phyloP scores from a whole-genome alignment of 2,797 vertebrate genomes.

The Mus minutoides region DNA sequence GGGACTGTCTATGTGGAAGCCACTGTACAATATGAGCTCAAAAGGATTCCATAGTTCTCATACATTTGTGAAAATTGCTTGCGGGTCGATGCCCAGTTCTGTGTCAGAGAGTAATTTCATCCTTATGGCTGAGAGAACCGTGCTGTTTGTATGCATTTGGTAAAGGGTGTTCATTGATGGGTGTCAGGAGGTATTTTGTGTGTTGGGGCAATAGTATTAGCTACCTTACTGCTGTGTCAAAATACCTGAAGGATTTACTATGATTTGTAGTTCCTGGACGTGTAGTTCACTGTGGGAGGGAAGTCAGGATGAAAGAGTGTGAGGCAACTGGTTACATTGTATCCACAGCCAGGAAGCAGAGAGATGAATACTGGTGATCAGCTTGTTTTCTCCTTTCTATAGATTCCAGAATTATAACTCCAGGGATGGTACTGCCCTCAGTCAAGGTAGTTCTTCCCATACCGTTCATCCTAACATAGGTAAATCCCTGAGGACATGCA shows the following conservation, averaged over 20 bases:
- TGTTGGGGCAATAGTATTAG: background rate
- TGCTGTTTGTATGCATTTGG: background rate
- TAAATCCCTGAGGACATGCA: background rate
- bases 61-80: background rate
- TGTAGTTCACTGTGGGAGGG: fast-evolving
- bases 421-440: background rate
- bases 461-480: background rate
- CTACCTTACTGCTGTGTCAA: background rate
- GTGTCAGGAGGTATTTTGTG: background rate
- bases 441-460: background rate
- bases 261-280: background rate
- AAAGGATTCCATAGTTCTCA: background rate
- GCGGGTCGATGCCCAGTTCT: background rate
- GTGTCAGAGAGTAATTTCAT: background rate
- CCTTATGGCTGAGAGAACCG: background rate
- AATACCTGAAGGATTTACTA: background rate
- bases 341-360: background rate
- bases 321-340: background rate
- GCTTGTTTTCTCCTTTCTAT: background rate
- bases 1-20: background rate
- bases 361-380: background rate
- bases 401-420: background rate
- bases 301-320: background rate
- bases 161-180: background rate
- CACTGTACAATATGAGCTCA: background rate